A percentile compares a stretch with the other conserved stretches of the same genome.
Conservation (phyloP, 2,888 invertebrate species). For the Mamestra brassicae region DNA sequence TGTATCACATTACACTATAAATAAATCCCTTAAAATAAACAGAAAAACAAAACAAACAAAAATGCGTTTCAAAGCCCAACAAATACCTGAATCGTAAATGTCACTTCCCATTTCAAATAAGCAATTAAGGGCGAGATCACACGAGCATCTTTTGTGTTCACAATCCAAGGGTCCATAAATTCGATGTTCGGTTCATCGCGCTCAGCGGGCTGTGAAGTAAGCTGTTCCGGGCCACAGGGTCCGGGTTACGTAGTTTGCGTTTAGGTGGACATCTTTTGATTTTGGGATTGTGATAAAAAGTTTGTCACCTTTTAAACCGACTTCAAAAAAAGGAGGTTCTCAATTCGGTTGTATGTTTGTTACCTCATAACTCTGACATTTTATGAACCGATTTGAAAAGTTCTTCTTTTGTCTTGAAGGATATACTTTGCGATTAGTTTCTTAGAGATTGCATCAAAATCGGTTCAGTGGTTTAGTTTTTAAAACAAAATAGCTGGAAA, state of each 20-base stretch:
- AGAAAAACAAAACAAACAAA: not conserved
- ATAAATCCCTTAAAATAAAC: not conserved
- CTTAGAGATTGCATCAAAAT: too few species aligned
- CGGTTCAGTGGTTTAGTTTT: too few species aligned
- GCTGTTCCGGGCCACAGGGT: slow-evolving; percentile 59
- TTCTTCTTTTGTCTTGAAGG: too few species aligned
- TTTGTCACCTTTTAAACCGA: too few species aligned
- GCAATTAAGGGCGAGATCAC: slow-evolving; percentile 47
- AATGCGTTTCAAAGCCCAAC: slow-evolving; percentile 1
- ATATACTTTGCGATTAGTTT: too few species aligned
- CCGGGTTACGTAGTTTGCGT: slow-evolving; percentile 50
- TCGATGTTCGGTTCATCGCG: slow-evolving; percentile 66
- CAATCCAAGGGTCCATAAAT: slow-evolving; percentile 62
- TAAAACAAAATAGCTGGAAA: too few species aligned
- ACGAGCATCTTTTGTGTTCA: slow-evolving; percentile 48
- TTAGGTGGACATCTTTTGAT: slow-evolving; percentile 24
- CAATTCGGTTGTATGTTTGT: too few species aligned
- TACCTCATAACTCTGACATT: too few species aligned
- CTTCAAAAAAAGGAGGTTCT: too few species aligned
- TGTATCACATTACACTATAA: too few species aligned
- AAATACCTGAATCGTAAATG: slow-evolving; percentile 31
- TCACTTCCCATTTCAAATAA: slow-evolving; percentile 41
- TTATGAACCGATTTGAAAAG: too few species aligned
- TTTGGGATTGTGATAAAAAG: slow-evolving; percentile 1
- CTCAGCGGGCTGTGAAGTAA: slow-evolving; percentile 66